Evolutionary conservation across 2,797 vertebrate genomes (phyloP).

Genomic region (Tympanoctomys barrerae): DNA sequence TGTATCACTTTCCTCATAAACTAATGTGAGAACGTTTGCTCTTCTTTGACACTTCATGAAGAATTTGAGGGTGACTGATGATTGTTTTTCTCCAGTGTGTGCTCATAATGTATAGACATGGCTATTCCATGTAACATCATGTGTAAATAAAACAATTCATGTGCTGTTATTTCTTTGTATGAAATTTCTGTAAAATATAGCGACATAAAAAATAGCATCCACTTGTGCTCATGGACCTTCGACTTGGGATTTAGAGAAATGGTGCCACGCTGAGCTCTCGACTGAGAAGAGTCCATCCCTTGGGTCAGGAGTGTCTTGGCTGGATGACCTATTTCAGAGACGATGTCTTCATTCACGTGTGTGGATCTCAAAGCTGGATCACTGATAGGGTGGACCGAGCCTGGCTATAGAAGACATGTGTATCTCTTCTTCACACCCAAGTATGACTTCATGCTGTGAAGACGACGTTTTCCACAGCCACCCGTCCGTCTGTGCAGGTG

Average conservation of each 20-base stretch:
- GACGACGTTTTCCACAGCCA: accelerated
- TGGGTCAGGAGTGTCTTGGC: neutral
- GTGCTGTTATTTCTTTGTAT: neutral
- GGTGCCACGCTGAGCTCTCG: neutral
- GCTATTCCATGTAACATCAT: neutral
- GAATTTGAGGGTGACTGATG: neutral
- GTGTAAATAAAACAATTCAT: neutral
- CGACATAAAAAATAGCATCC: neutral
- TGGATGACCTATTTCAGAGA: neutral
- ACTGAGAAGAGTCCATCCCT: neutral
- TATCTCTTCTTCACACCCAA: neutral
- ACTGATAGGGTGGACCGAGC: neutral
- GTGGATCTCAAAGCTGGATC: neutral
- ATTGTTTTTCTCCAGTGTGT: neutral
- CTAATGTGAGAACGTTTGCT: neutral
- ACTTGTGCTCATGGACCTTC: neutral
- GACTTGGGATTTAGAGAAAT: neutral
- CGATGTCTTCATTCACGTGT: neutral
- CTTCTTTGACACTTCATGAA: too few species aligned
- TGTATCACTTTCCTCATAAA: neutral
- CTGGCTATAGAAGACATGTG: neutral
- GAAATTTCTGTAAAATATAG: neutral
- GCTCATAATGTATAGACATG: neutral
- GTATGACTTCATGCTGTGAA: neutral
- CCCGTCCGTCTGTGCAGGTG: neutral